phyloP scores from a whole-genome alignment of 2,888 invertebrate genomes.

The Pyrochroa serraticornis region DNA sequence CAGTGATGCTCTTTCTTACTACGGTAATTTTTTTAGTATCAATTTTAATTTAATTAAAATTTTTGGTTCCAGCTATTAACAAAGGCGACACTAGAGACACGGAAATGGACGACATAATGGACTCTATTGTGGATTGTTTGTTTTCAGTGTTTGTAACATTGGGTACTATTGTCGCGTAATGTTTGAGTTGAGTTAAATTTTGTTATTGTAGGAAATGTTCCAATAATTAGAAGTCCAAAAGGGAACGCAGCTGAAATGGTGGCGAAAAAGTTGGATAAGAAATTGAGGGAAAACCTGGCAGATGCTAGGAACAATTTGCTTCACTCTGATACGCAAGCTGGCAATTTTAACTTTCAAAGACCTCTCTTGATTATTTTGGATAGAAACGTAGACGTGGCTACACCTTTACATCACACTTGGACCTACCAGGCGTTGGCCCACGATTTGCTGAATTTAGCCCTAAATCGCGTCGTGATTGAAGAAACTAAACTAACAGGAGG shows the following conservation, averaged over 20 bases:
- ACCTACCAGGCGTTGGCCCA: slow-evolving; percentile 98
- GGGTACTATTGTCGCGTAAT: slow-evolving; percentile 92
- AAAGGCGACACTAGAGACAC: slow-evolving; percentile 92
- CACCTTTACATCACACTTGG: slow-evolving; percentile 99
- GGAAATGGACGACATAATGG: slow-evolving; percentile 94
- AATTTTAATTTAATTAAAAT: neutral
- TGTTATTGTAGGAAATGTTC: slow-evolving; percentile 92
- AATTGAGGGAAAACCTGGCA: slow-evolving; percentile 93
- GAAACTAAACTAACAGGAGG: slow-evolving; percentile 51
- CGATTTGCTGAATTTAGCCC: slow-evolving; percentile 89
- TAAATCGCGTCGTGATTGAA: slow-evolving; percentile 71
- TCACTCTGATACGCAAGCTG: slow-evolving; percentile 80
- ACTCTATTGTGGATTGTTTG: slow-evolving; percentile 92
- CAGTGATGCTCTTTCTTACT: slow-evolving; percentile 89
- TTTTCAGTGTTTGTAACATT: slow-evolving; percentile 98
- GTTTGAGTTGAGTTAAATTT: slow-evolving; percentile 78
- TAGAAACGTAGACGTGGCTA: slow-evolving; percentile 95
- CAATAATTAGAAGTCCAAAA: slow-evolving; percentile 89
- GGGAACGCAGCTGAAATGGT: slow-evolving; percentile 99
- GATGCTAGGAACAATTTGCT: slow-evolving; percentile 97
- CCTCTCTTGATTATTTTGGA: slow-evolving; percentile 92
- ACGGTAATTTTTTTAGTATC: slow-evolving; percentile 65
- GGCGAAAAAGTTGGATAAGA: slow-evolving; percentile 95
- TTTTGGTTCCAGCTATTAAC: slow-evolving; percentile 79
- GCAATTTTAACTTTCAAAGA: slow-evolving; percentile 85